A percentile compares a stretch with the other conserved stretches of the same genome.
phyloP scores from a whole-genome alignment of 2,113 vertebrate genomes.

The Abramis brama region DNA sequence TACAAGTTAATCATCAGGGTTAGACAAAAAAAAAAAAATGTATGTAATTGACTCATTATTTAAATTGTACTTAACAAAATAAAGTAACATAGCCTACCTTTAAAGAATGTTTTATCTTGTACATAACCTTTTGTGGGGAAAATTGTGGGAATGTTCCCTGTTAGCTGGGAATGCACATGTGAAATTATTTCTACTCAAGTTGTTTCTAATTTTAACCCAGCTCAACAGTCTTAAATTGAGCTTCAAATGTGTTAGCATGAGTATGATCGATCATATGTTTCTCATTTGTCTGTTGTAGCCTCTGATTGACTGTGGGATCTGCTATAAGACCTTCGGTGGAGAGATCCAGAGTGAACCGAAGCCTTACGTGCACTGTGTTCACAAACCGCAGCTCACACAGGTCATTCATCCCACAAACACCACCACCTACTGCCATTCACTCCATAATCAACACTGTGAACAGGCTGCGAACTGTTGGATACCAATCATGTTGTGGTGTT shows the following conservation, averaged over 20 bases:
- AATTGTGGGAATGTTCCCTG: no score
- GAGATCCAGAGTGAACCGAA: conserved; percentile 59
- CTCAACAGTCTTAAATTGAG: not conserved
- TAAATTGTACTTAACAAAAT: no score
- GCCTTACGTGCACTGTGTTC: conserved; percentile 75
- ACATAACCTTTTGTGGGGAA: no score
- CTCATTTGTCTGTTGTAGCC: conserved; percentile 64
- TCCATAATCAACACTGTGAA: not conserved
- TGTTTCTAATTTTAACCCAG: not conserved
- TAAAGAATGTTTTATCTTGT: no score
- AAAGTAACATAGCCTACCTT: no score
- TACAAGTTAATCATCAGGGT: no score
- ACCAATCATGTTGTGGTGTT: not conserved
- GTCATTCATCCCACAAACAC: conserved; percentile 51
- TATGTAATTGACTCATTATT: no score
- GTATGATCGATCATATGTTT: not conserved
- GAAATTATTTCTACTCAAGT: not conserved
- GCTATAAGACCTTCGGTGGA: conserved; percentile 66
- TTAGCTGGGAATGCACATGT: no score
- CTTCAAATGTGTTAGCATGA: not conserved
- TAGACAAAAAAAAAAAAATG: no score
- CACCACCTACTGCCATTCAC: not conserved
- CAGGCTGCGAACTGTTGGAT: not conserved
- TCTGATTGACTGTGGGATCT: conserved; percentile 75
- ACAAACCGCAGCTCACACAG: conserved; percentile 70